Evolutionary conservation across 2,888 invertebrate genomes (phyloP), one percentile per base, ranked within the genome.

Genomic region (Onchidella celtica): DNA sequence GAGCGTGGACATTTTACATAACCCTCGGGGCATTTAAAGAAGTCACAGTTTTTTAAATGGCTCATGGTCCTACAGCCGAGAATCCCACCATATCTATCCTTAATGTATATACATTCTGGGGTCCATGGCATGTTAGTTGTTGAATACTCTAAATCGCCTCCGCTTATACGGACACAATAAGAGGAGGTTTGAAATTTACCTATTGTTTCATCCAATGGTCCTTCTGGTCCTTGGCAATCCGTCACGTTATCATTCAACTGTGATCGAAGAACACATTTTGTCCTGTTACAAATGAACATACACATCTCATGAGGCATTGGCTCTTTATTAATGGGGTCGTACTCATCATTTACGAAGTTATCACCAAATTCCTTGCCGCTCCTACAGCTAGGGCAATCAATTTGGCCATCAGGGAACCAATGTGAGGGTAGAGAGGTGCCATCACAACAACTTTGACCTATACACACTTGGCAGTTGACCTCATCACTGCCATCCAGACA

Each of bases 151-250:
- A n/a, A 38, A 0, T 21, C 29, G n/a, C 63, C 29, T n/a, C n/a
- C n/a, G n/a, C n/a, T n/a, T n/a, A n/a, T n/a, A n/a, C n/a, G n/a
- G n/a, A n/a, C n/a, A n/a, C n/a, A n/a, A n/a, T n/a, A n/a, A n/a
- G n/a, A n/a, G n/a, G n/a, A n/a, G n/a, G n/a, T n/a, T n/a, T n/a
- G n/a, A n/a, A n/a, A n/a, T n/a, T n/a, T 3, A 3, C 75, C 75
- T 17, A 63, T 0, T 21, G 9, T 21, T 17, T 75, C 63, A 36
- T 75, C 75, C 14, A 75, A 24, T 2, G 55, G 34, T 36, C 73
- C 82, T 87, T 93, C 91, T 68, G 83, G 78, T 66, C 86, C 76
- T 72, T 84, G 83, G 72, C 91, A 91, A 76, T 91, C 90, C 75
- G 85, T 84, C 69, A 86, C 86, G 4, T 88, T 89, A 82, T 91